A percentile compares a stretch with the other conserved stretches of the same genome.
These are phyloP conservation scores for Motacilla alba DNA, from an alignment of 2,113 vertebrate species.

Conservation along the genomic window DNA sequence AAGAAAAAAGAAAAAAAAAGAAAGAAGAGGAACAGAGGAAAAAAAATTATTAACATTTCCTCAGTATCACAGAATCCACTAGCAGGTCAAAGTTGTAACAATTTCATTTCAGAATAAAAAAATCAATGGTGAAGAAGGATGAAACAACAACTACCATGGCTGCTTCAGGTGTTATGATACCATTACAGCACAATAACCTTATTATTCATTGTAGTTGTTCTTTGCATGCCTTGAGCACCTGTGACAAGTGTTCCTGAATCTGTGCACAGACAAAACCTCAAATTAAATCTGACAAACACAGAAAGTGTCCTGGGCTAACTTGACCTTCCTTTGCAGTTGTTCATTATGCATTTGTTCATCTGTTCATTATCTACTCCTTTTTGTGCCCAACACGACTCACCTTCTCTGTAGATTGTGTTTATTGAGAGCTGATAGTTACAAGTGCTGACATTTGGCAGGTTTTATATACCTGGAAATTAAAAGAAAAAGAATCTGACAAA, in stretches of 20 bases:
- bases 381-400: background rate
- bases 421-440: slow-evolving; percentile 60
- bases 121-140: background rate
- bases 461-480: slow-evolving; percentile 57
- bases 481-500: slow-evolving; percentile 51
- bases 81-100: background rate
- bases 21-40: background rate
- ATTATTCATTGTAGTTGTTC: slow-evolving; percentile 11
- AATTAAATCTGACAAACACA: slow-evolving; percentile 62
- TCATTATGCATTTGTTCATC: slow-evolving; percentile 16
- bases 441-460: slow-evolving; percentile 46
- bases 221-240: slow-evolving; percentile 16
- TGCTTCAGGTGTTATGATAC: background rate
- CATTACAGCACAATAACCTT: background rate
- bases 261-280: slow-evolving; percentile 4
- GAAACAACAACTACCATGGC: background rate
- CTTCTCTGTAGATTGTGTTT: slow-evolving; percentile 47
- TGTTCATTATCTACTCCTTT: slow-evolving; percentile 13
- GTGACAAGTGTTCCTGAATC: background rate
- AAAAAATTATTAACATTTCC: background rate
- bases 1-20: background rate
- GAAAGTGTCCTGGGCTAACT: slow-evolving; percentile 29
- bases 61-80: background rate
- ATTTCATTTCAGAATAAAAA: slow-evolving; percentile 4
- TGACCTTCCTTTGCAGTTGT: slow-evolving; percentile 22